Conservation (phyloP, 2,888 invertebrate species). For the Drosophila cognata region DNA sequence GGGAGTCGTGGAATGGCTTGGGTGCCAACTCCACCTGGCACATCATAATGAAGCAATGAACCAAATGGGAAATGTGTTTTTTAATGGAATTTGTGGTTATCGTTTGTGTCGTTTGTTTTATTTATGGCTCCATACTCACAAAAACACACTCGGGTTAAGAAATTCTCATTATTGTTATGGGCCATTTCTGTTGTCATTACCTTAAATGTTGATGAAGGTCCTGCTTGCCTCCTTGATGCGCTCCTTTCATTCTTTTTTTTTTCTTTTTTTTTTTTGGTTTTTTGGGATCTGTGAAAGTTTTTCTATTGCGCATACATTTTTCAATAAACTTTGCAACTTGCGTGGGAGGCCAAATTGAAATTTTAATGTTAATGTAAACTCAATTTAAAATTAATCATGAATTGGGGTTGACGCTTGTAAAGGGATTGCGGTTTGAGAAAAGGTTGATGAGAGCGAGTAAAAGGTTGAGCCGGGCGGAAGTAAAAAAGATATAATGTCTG, state of each 20-base stretch:
- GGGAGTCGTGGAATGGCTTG: too few species aligned
- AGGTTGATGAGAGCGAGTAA: not conserved
- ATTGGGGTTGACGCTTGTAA: constrained; percentile 26
- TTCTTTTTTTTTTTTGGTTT: not conserved
- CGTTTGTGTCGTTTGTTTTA: constrained; percentile 63
- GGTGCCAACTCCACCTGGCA: constrained; percentile 32
- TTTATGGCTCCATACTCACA: constrained; percentile 48
- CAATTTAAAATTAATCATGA: constrained; percentile 62
- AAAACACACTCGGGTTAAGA: constrained; percentile 33
- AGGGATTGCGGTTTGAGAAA: constrained; percentile 5
- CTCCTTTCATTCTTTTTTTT: not conserved
- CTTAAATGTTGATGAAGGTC: constrained; percentile 59
- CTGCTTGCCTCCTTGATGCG: not conserved
- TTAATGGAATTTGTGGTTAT: constrained; percentile 70
- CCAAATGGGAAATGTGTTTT: constrained; percentile 52
- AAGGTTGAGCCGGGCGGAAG: not conserved
- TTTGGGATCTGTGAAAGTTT: constrained; percentile 21
- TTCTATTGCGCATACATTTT: constrained; percentile 32
- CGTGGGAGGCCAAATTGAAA: constrained; percentile 45
- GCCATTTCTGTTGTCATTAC: constrained; percentile 61
- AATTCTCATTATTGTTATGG: constrained; percentile 63
- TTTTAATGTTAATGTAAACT: constrained; percentile 55
- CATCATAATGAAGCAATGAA: constrained; percentile 67
- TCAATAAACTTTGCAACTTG: constrained; percentile 41
- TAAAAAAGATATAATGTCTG: not conserved